phyloP scores from a whole-genome alignment of 2,113 vertebrate genomes.

The Neogobius melanostomus region DNA sequence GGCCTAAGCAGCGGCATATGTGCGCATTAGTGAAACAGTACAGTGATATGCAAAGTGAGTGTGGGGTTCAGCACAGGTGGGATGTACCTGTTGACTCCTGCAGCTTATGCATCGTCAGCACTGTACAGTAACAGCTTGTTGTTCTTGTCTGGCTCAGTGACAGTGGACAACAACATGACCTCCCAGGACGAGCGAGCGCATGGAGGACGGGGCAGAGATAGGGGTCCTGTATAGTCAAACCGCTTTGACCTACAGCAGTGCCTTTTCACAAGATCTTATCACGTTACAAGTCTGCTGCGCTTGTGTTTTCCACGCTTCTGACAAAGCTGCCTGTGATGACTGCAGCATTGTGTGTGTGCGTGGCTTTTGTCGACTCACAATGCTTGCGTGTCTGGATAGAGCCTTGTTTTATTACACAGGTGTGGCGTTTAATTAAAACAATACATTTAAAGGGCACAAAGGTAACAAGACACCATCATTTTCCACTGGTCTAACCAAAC shows the following conservation, averaged over 20 bases:
- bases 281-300: constrained; percentile 54
- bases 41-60: background rate
- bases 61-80: constrained; percentile 13
- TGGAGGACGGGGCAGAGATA: constrained; percentile 13
- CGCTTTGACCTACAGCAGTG: constrained; percentile 30
- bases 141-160: constrained; percentile 40
- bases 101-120: constrained; percentile 54
- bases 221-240: constrained; percentile 54
- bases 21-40: background rate
- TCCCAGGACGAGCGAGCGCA: constrained; percentile 21
- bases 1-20: background rate
- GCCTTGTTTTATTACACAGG: constrained; percentile 18
- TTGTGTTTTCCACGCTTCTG: constrained; percentile 56
- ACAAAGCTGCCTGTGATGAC: constrained; percentile 38
- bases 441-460: background rate
- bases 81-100: constrained; percentile 50
- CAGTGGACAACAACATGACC: constrained; percentile 32
- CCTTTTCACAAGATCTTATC: constrained; percentile 57
- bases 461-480: background rate
- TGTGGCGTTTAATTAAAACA: constrained; percentile 9
- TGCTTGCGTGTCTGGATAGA: constrained; percentile 18
- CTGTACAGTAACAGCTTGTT: constrained; percentile 52
- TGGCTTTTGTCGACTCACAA: constrained; percentile 29
- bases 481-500: background rate
- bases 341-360: constrained; percentile 32